Conservation (phyloP, 2,797 vertebrate genomes). For the Sebastes goodei region DNA sequence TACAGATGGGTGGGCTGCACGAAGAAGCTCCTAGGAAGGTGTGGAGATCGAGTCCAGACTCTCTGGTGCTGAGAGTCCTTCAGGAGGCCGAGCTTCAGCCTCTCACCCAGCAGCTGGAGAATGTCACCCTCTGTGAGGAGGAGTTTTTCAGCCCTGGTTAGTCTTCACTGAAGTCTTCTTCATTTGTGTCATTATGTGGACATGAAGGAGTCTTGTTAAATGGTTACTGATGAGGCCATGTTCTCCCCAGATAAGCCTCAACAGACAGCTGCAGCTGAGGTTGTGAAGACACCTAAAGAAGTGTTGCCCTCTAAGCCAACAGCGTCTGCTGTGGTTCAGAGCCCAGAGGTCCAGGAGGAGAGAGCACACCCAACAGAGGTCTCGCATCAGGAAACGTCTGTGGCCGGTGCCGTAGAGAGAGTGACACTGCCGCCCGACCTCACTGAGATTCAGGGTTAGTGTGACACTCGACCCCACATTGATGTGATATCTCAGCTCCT, state of each 20-base stretch:
- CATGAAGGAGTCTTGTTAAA: too few relatives aligned
- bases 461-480: background rate
- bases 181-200: background rate
- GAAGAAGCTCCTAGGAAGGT: conserved; percentile 85
- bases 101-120: conserved; percentile 85
- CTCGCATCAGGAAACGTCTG: conserved; percentile 31
- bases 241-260: conserved; percentile 59
- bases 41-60: conserved; percentile 87
- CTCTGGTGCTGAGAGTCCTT: conserved; percentile 87
- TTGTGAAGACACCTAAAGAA: conserved; percentile 20
- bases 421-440: conserved; percentile 11
- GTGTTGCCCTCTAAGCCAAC: conserved; percentile 1
- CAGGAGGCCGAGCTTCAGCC: conserved; percentile 90
- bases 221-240: background rate
- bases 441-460: conserved; percentile 66
- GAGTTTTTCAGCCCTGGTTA: conserved; percentile 29
- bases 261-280: conserved; percentile 21
- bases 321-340: background rate
- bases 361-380: conserved; percentile 5
- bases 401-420: background rate
- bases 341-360: conserved; percentile 31
- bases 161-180: background rate
- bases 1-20: conserved; percentile 80
- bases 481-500: background rate
- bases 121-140: conserved; percentile 57